Evolutionary conservation across 2,113 vertebrate genomes (phyloP), one percentile per base, ranked within the genome.

Genomic region (Aptenodytes forsteri): DNA sequence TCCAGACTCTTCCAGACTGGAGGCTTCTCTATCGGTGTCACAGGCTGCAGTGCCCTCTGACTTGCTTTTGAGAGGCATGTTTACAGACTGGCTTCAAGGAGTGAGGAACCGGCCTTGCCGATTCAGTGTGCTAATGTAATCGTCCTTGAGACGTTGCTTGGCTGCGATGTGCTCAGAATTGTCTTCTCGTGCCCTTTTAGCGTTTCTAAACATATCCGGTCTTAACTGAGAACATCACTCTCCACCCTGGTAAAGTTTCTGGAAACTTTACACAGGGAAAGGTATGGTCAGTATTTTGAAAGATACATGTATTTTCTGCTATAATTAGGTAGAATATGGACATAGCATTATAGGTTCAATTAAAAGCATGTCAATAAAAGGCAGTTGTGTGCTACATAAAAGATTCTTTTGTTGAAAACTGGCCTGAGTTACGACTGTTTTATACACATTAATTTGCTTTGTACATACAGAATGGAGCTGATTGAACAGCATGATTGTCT

Each of bases 361-460:
- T 96, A 97, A 97, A 96, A 91, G 50, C 44, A 72, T 75, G 95
- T 95, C 91, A 56, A 65, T 97, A 92, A 94, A 96, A 95, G 91
- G 79, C 76, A 92, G 77, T 96, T 91, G 83, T 92, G 69, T 83
- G 89, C 65, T 62, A 71, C 55, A 88, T 73, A 96, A 97, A 98
- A 97, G 90, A 96, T 85, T 81, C 72, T 93, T 84, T 97, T 93
- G 90, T 96, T 96, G 90, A 93, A 93, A 96, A 93, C 76, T 94
- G 90, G 89, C 96, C 97, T 97, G 96, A 97, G 75, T 98, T 96
- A 96, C 76, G 73, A 87, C 85, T 96, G 75, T 93, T 98, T 97
- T 95, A 88, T 95, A 93, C 84, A 95, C 93, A 95, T 95, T 98
- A 95, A 97, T 98, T 97, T 98, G 80, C 92, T 98, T 97, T 97